These are phyloP conservation scores for Labeo rohita DNA, from an alignment of 2,113 vertebrate genomes.

Conservation along the genomic window DNA sequence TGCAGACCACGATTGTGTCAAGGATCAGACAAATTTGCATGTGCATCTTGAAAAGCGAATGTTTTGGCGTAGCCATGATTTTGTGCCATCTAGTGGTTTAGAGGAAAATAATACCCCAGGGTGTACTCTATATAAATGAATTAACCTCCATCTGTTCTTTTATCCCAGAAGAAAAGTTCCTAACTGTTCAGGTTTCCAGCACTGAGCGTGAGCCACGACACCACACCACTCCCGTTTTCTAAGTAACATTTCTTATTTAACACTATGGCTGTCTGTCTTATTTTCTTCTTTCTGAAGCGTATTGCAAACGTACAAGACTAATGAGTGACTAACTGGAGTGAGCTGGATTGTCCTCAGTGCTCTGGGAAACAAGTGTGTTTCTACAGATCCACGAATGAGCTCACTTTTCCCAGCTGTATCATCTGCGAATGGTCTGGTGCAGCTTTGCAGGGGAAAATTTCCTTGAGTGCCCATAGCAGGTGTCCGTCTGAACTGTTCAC, in stretches of 20 bases:
- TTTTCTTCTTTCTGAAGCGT: background rate
- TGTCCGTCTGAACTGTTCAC: conserved; percentile 44
- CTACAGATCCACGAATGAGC: conserved; percentile 24
- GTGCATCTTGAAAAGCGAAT: too few species aligned
- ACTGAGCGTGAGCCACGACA: background rate
- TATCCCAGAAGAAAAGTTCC: background rate
- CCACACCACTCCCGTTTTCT: background rate
- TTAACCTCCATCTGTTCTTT: too few species aligned
- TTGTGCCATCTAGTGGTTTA: too few species aligned
- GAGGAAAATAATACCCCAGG: too few species aligned
- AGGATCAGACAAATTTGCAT: too few species aligned
- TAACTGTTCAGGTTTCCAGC: background rate
- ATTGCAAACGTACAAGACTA: background rate
- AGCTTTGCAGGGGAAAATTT: conserved; percentile 22
- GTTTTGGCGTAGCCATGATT: too few species aligned
- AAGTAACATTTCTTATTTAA: background rate
- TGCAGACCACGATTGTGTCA: too few species aligned
- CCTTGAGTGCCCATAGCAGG: conserved; percentile 36
- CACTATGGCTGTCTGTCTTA: background rate
- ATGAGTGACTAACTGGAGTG: background rate
- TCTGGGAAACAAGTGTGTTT: conserved; percentile 32
- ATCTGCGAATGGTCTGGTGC: conserved; percentile 28
- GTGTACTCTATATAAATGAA: too few species aligned
- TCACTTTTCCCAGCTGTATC: conserved; percentile 40
- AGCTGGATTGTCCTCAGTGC: background rate